Evolutionary conservation across 2,888 invertebrate species (phyloP).

Genomic region (Disparrhopalites patrizii): DNA sequence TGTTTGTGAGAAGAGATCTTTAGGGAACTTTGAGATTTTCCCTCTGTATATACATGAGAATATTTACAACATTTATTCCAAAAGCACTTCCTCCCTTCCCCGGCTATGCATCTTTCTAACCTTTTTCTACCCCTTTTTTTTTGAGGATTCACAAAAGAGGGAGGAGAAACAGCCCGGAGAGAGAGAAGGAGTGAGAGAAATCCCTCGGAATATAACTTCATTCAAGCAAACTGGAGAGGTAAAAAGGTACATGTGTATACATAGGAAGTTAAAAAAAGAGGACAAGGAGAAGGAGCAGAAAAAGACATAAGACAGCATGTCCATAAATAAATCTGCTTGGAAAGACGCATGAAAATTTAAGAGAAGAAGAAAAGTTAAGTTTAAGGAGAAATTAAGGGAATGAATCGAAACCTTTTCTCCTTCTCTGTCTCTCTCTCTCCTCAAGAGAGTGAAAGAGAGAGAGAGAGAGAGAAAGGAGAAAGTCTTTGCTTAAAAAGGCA

Average conservation of each 20-base stretch:
- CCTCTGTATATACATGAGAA: neutral
- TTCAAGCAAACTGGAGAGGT: neutral
- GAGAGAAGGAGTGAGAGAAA: conserved; percentile 2
- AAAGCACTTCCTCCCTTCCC: neutral
- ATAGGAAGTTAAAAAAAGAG: neutral
- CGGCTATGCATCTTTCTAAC: neutral
- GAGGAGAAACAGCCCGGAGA: neutral
- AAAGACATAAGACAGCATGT: conserved; percentile 29
- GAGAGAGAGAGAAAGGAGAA: no score
- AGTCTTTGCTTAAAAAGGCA: conserved; percentile 20
- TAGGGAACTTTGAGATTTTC: neutral
- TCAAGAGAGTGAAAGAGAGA: no score
- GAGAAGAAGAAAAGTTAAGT: conserved; percentile 45
- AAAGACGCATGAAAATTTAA: conserved; percentile 45
- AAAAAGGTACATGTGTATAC: neutral
- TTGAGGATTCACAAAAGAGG: neutral
- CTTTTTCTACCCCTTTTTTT: neutral
- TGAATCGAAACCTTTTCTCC: conserved; percentile 43
- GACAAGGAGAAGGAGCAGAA: neutral
- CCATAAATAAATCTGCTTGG: conserved; percentile 43
- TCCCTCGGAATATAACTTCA: neutral
- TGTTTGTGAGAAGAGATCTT: neutral
- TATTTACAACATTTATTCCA: no score
- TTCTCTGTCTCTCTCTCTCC: conserved; percentile 11
- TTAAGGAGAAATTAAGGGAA: conserved; percentile 47